These are phyloP conservation scores for Harpagifer antarcticus DNA, from an alignment of 2,797 vertebrate genomes.

Conservation along the genomic window DNA sequence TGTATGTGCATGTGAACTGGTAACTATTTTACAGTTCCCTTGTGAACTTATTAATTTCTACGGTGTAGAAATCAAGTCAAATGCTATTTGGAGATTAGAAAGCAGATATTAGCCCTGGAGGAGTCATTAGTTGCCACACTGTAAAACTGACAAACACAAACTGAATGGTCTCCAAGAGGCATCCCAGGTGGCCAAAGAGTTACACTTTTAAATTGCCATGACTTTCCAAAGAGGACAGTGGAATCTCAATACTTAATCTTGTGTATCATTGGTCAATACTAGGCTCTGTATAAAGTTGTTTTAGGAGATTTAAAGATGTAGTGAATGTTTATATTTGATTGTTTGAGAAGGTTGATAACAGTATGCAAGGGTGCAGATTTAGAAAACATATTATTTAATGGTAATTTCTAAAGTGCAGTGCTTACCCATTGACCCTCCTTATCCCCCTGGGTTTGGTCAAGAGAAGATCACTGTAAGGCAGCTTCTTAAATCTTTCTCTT, in stretches of 20 bases:
- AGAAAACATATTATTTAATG: neutral
- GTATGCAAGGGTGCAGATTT: neutral
- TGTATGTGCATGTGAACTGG: neutral
- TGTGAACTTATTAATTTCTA: neutral
- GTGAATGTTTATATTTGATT: neutral
- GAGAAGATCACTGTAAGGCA: slow-evolving; percentile 90
- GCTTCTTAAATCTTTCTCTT: slow-evolving; percentile 94
- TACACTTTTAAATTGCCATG: slow-evolving; percentile 9
- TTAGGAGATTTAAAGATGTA: neutral
- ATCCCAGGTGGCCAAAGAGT: slow-evolving; percentile 9
- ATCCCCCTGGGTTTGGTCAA: slow-evolving; percentile 87
- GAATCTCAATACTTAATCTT: neutral
- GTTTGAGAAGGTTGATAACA: neutral
- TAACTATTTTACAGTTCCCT: neutral
- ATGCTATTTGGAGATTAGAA: slow-evolving; percentile 15
- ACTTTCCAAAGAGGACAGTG: neutral
- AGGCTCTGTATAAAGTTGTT: no score
- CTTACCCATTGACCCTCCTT: slow-evolving; percentile 89
- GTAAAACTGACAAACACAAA: slow-evolving; percentile 40
- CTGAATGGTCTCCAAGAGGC: slow-evolving; percentile 24
- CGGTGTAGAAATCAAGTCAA: neutral
- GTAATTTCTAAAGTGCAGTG: neutral
- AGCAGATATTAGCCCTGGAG: slow-evolving; percentile 27
- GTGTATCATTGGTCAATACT: neutral
- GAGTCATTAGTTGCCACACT: slow-evolving; percentile 41